Evolutionary conservation across 2,113 vertebrate species (phyloP), one percentile per base, ranked within the genome.

Genomic region (Jacana jacana): DNA sequence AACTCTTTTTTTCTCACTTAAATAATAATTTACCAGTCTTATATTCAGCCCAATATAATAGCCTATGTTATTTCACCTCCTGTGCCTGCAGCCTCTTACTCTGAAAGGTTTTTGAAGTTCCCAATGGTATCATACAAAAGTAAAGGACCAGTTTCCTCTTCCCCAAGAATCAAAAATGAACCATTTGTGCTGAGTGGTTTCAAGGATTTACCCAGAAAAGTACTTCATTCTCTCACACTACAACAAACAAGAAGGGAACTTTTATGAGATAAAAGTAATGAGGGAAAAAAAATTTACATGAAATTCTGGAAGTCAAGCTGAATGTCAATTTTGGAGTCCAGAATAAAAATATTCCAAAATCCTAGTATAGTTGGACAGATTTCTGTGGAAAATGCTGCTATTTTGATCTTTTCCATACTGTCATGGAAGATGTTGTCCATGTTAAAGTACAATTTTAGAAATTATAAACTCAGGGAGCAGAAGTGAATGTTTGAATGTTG

Each of bases 241-340:
- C 17, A 54, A 55, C 6, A 27, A 86, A 14, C 1, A 79, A 58
- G 12, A 79, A 63, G 8, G 11, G 22, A n/a, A 17, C 7, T 37
- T 81, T 30, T 46, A 10, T 33, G 6, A 83, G 6, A 49, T 5
- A 71, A 46, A 46, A 46, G 17, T 46, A 46, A 46, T 17, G 6
- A 15, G 6, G 25, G 2, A 49, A 40, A 48, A 13, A 58, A 11
- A 42, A 1, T 5, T 5, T 7, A 19, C 16, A 54, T 8, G 0
- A 24, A 85, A 57, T 25, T 25, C 7, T 42, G 17, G 24, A 93
- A 44, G 4, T 57, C 13, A 52, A 85, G 11, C 4, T 48, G 20
- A 84, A 78, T 57, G 46, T 85, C 30, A 30, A 25, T 63, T 90
- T 39, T 85, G 37, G 13, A 82, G 20, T 66, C 42, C 28, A 66